Evolutionary conservation across 2,113 vertebrate genomes (phyloP).

Genomic region (Mesoclemmys tuberculata): DNA sequence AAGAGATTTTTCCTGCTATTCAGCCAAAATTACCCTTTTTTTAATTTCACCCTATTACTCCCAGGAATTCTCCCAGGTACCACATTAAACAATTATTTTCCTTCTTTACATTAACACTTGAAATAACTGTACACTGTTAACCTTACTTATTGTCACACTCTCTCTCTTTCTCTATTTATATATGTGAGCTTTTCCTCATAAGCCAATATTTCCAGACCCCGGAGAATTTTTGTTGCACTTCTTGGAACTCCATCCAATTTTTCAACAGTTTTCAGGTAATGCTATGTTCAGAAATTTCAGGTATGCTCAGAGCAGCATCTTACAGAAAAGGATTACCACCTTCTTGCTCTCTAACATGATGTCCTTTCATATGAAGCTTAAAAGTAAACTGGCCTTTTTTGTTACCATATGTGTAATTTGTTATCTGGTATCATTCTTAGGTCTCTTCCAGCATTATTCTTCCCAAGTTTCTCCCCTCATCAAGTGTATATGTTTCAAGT

Average conservation of each 20-base stretch:
- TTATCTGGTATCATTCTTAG: conserved; percentile 1
- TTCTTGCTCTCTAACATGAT: accelerated
- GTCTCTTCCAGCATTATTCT: not conserved
- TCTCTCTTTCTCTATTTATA: not conserved
- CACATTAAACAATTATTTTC: not conserved
- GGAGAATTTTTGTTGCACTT: not conserved
- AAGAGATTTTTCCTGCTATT: not conserved
- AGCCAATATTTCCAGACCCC: not conserved
- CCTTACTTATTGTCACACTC: not conserved
- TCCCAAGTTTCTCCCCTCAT: not conserved
- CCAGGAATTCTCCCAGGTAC: not conserved
- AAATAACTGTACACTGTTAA: not conserved
- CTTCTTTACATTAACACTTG: not conserved
- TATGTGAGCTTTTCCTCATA: not conserved
- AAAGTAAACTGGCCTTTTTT: not conserved
- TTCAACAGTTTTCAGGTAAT: not conserved
- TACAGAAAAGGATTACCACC: not conserved
- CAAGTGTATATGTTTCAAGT: not conserved
- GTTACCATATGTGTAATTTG: not conserved
- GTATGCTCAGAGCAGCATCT: accelerated
- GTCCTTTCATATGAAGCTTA: not conserved
- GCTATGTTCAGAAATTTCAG: not conserved
- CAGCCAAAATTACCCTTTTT: not conserved
- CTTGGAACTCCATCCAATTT: not conserved
- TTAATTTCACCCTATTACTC: not conserved